A percentile compares a stretch with the other conserved stretches of the same genome.
Evolutionary conservation across 2,888 invertebrate species (phyloP).

Genomic region (Tigriopus californicus): DNA sequence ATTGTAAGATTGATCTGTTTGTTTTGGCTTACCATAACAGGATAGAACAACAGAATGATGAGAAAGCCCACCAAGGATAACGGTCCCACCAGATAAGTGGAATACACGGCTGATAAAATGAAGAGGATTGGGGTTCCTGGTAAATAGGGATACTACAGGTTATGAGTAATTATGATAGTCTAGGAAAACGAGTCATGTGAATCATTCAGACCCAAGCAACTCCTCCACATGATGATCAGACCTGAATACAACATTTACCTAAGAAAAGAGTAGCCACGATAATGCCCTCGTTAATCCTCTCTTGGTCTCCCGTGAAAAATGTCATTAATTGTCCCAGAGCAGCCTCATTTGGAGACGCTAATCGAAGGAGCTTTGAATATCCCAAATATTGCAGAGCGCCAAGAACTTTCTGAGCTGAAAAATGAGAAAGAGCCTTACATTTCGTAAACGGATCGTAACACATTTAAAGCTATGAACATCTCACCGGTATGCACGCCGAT

Average conservation of each 20-base stretch:
- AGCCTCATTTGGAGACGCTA: not conserved
- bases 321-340: slow-evolving; percentile 16
- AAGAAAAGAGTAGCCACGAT: slow-evolving; percentile 24
- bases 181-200: no score
- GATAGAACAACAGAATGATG: slow-evolving; percentile 28
- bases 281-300: slow-evolving; percentile 28
- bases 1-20: no score
- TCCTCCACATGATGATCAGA: no score
- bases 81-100: slow-evolving; percentile 28
- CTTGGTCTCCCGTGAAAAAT: slow-evolving; percentile 28
- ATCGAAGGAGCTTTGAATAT: not conserved
- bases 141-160: slow-evolving; percentile 19
- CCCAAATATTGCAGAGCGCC: not conserved
- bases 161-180: no score
- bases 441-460: no score
- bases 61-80: slow-evolving; percentile 30
- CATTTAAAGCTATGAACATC: no score
- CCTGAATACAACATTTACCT: no score
- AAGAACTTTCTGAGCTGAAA: not conserved
- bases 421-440: not conserved
- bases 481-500: slow-evolving; percentile 23
- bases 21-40: slow-evolving; percentile 28
- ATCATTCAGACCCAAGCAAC: no score
- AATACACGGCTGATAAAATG: slow-evolving; percentile 27
- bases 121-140: slow-evolving; percentile 27